phyloP scores from a whole-genome alignment of 2,888 invertebrate species.

The Diarsia dahlii region DNA sequence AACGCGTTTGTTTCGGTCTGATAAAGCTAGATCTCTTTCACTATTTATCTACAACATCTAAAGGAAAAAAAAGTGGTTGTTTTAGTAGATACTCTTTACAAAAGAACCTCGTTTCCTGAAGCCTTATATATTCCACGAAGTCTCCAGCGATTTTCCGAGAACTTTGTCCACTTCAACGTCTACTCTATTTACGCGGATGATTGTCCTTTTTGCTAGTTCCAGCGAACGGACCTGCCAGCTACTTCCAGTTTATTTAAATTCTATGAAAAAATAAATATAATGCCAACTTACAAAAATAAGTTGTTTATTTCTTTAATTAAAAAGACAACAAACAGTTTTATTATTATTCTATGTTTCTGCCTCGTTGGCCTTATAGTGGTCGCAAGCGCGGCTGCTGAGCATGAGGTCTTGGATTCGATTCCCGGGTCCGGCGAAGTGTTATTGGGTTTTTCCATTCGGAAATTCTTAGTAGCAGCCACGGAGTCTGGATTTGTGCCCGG shows the following conservation, averaged over 20 bases:
- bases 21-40: constrained; percentile 3
- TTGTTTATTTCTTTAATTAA: background rate
- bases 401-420: too few relatives aligned
- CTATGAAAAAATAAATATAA: background rate
- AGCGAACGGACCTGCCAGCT: background rate
- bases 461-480: too few relatives aligned
- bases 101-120: constrained; percentile 1
- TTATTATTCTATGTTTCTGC: background rate
- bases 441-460: too few relatives aligned
- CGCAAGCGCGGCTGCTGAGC: too few relatives aligned
- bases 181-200: background rate
- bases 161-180: constrained; percentile 19
- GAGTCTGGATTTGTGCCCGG: too few relatives aligned
- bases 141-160: constrained; percentile 9
- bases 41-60: background rate
- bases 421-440: too few relatives aligned
- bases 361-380: too few relatives aligned
- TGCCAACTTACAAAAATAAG: background rate
- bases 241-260: constrained; percentile 10
- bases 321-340: background rate
- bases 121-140: constrained; percentile 5
- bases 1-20: constrained; percentile 18
- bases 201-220: background rate
- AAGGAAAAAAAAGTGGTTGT: background rate
- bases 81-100: background rate